Evolutionary conservation across 2,113 vertebrate genomes (phyloP).

Genomic region (Brachionichthys hirsutus): DNA sequence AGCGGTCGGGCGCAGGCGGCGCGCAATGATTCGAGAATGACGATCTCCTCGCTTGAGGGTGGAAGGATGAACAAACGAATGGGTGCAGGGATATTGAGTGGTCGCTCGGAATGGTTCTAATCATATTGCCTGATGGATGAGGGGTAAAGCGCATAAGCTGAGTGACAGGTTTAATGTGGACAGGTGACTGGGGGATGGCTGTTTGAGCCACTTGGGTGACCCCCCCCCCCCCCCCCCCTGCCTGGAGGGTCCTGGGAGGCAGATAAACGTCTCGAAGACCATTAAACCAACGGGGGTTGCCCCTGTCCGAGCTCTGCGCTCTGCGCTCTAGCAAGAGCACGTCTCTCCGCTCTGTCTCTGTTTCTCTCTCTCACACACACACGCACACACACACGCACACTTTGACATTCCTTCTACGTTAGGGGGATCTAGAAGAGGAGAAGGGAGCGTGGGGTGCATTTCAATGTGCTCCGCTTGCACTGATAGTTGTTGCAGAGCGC

Average conservation of each 20-base stretch:
- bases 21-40: slow-evolving; percentile 27
- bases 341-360: background rate
- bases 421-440: slow-evolving; percentile 1
- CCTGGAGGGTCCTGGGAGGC: slow-evolving; percentile 12
- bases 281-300: background rate
- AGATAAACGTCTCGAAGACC: background rate
- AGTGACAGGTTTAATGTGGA: background rate
- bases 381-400: background rate
- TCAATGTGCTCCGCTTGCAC: slow-evolving; percentile 33
- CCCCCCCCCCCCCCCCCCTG: no score
- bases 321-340: slow-evolving; percentile 17
- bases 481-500: slow-evolving; percentile 41
- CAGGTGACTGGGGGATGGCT: slow-evolving; percentile 7
- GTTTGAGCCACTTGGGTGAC: slow-evolving; percentile 1
- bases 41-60: background rate
- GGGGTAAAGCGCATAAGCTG: background rate
- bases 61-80: background rate
- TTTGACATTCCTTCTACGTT: slow-evolving; percentile 6
- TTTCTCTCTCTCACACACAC: no score
- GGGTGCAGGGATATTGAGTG: slow-evolving; percentile 11
- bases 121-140: background rate
- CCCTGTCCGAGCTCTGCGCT: background rate
- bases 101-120: background rate
- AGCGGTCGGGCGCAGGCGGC: slow-evolving; percentile 29
- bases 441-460: slow-evolving; percentile 44